Evolutionary conservation across 2,888 invertebrate species (phyloP).

Genomic region (Isotomurus palustris): DNA sequence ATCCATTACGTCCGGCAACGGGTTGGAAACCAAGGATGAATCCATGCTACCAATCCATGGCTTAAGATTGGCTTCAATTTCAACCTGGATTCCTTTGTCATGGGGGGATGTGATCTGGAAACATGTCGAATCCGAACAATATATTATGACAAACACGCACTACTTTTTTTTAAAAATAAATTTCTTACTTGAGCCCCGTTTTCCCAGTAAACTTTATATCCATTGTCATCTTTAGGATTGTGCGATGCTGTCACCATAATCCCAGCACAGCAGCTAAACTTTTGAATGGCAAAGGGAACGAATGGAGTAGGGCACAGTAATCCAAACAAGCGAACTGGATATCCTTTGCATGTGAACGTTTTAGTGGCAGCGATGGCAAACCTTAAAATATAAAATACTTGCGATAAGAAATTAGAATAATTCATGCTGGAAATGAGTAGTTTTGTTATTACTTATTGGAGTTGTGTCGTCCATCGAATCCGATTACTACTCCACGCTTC

Average conservation of each 20-base stretch:
- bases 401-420: background rate
- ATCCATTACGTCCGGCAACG: slow-evolving; percentile 61
- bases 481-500: slow-evolving; percentile 64
- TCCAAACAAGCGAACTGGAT: slow-evolving; percentile 76
- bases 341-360: slow-evolving; percentile 69
- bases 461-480: slow-evolving; percentile 88
- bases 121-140: background rate
- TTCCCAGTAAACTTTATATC: slow-evolving; percentile 94
- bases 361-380: slow-evolving; percentile 84
- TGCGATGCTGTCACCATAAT: slow-evolving; percentile 95
- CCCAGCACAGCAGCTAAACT: slow-evolving; percentile 72
- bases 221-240: slow-evolving; percentile 92
- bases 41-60: slow-evolving; percentile 67
- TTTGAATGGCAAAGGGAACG: slow-evolving; percentile 76
- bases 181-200: slow-evolving; percentile 74
- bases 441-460: slow-evolving; percentile 65
- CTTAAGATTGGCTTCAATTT: slow-evolving; percentile 69
- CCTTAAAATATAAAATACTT: slow-evolving; percentile 52
- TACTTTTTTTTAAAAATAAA: background rate
- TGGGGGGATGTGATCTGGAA: slow-evolving; percentile 81
- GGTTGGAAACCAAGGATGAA: slow-evolving; percentile 63
- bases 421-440: background rate
- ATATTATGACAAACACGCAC: slow-evolving; percentile 28
- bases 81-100: slow-evolving; percentile 77
- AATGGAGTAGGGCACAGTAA: slow-evolving; percentile 85